Base-by-base conservation (phyloP, 2,797 vertebrate species). In the Geotrypetes seraphini region DNA sequence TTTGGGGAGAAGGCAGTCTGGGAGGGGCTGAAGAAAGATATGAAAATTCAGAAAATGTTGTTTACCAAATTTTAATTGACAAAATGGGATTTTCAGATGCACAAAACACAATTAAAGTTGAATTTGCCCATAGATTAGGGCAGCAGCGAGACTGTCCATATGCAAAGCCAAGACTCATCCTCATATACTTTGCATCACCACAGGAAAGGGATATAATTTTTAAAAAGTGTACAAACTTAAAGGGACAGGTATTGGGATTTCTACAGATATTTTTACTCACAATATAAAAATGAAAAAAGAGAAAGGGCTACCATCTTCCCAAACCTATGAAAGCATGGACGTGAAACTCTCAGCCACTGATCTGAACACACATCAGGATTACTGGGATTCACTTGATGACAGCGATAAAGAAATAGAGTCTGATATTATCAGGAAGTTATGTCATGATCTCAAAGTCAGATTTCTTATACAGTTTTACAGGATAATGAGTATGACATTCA, bases 301-400 rank as follows among this genome's bases (percentile, higher is more conserved):
- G 31, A 92, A 86, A 63, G 66, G 68, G 10, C 73, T 99, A 50
- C 77, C 90, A 37, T 88, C 89, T 7, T 99, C 96, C 13, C 96
- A 97, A 75, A 97, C 96, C 0, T 99, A 99, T 5, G 96, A 97
- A 64, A 99, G 93, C 65, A 99, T 97, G 93, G 91, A 97, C 49
- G 90, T 97, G 51, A 97, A 92, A 43, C 50, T 87, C 52, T 79
- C 86, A 43, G 69, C 73, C 4, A 72, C 84, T 38, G 93, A 97
- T 19, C 39, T 63, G 28, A 89, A 87, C 73, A 65, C 65, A 7
- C 91, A 90, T 62, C 82, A 86, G 28, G 88, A 83, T 42, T 81
- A 83, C 38, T 96, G 92, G 94, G 90, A 88, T 45, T 93, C 88
- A 13, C 75, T 73, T 7, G 87, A 89, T 71, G 86, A 91, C 65